Evolutionary conservation across 2,797 vertebrate species (phyloP).

Genomic region (Hippopotamyrus pictus): DNA sequence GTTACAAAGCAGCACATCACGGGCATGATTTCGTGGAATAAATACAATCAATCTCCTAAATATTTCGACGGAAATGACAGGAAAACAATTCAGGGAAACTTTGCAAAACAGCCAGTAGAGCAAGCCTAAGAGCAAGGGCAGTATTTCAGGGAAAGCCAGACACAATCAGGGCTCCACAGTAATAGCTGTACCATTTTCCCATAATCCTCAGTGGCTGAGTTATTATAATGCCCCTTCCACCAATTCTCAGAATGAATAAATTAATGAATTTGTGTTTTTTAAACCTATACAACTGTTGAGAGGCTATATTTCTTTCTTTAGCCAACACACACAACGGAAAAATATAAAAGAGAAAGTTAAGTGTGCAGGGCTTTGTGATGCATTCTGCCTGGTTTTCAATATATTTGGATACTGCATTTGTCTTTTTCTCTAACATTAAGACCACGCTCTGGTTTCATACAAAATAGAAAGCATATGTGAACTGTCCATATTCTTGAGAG

Average conservation of each 20-base stretch:
- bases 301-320: constrained; percentile 6
- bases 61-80: constrained; percentile 50
- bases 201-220: neutral
- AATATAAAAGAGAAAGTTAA: neutral
- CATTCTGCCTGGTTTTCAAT: constrained; percentile 9
- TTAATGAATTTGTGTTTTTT: neutral
- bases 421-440: constrained; percentile 5
- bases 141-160: neutral
- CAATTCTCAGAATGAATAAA: neutral
- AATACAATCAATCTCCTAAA: constrained; percentile 63
- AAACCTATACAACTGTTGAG: constrained; percentile 35
- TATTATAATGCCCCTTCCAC: neutral
- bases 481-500: constrained; percentile 18
- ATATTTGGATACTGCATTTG: neutral
- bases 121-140: neutral
- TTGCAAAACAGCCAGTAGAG: neutral
- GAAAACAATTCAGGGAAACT: neutral
- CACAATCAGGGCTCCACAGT: neutral
- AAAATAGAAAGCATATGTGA: constrained; percentile 14
- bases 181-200: neutral
- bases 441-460: constrained; percentile 12
- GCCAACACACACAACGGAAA: neutral
- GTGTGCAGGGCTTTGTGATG: neutral
- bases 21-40: constrained; percentile 63
- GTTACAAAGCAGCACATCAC: constrained; percentile 63